Conservation (phyloP, 2,113 vertebrate genomes). For the Lethenteron camtschaticum region DNA sequence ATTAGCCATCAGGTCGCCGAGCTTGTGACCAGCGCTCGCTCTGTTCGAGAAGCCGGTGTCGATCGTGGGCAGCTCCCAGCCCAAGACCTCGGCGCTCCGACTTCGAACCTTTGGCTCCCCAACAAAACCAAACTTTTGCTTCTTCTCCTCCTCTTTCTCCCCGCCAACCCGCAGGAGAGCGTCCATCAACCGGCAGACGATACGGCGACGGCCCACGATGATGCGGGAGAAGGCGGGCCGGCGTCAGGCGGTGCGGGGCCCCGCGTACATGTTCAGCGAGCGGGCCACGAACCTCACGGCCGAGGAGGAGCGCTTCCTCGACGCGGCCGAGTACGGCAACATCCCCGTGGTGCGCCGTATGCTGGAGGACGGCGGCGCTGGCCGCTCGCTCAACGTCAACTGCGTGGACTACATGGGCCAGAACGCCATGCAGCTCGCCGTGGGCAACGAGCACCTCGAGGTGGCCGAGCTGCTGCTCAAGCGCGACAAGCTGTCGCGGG, state of each 20-base stretch:
- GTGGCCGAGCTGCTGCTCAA: slow-evolving; percentile 81
- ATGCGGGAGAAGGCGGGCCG: slow-evolving; percentile 70
- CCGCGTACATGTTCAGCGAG: slow-evolving; percentile 95
- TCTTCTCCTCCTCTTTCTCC: too few relatives aligned
- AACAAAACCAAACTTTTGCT: too few relatives aligned
- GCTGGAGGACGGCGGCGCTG: slow-evolving; percentile 29
- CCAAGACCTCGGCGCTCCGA: too few relatives aligned
- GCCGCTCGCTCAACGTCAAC: slow-evolving; percentile 74
- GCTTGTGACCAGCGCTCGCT: too few relatives aligned
- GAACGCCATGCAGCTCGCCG: slow-evolving; percentile 68
- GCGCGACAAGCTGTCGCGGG: slow-evolving; percentile 63
- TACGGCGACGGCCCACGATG: slow-evolving; percentile 50
- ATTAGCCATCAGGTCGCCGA: too few relatives aligned
- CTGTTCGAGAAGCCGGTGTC: too few relatives aligned
- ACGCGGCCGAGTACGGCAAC: slow-evolving; percentile 84
- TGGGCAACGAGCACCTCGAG: slow-evolving; percentile 81
- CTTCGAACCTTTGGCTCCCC: too few relatives aligned
- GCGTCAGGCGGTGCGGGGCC: slow-evolving; percentile 70
- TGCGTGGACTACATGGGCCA: slow-evolving; percentile 96
- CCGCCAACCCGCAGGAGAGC: too few relatives aligned
- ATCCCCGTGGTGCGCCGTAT: slow-evolving; percentile 88
- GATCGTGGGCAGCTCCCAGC: too few relatives aligned
- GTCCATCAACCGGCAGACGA: too few relatives aligned
- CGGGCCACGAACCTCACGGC: slow-evolving; percentile 61
- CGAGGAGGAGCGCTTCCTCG: slow-evolving; percentile 73